phyloP scores from a whole-genome alignment of 1,140 invertebrate species.

The Archivesica marissinica region DNA sequence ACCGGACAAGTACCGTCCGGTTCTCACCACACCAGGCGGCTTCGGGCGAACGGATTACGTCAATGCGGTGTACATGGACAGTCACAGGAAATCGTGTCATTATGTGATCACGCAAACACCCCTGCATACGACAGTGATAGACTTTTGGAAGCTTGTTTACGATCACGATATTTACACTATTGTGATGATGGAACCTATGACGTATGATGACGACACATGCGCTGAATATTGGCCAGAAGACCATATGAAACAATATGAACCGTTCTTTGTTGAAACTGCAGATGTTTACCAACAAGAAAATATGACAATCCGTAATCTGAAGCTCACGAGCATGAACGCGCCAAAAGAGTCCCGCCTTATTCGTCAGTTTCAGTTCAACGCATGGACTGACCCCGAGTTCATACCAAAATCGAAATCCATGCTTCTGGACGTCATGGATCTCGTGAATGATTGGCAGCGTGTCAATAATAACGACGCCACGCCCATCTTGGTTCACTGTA shows the following conservation, averaged over 20 bases:
- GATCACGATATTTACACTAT: conserved; percentile 79
- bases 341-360: conserved; percentile 70
- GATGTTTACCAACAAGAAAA: conserved; percentile 77
- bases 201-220: conserved; percentile 77
- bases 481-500: conserved; percentile 80
- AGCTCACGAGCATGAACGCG: conserved; percentile 67
- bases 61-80: conserved; percentile 79
- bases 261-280: conserved; percentile 77
- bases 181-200: conserved; percentile 80
- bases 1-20: conserved; percentile 71
- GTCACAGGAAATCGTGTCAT: conserved; percentile 73
- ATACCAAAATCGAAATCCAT: conserved; percentile 78
- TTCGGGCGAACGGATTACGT: conserved; percentile 84
- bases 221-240: conserved; percentile 80
- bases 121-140: conserved; percentile 79
- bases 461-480: conserved; percentile 66
- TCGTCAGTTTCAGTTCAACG: conserved; percentile 81
- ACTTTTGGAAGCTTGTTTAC: conserved; percentile 83
- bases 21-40: conserved; percentile 72
- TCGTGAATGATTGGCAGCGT: conserved; percentile 76
- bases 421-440: conserved; percentile 77
- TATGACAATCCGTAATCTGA: conserved; percentile 76
- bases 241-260: conserved; percentile 76
- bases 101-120: conserved; percentile 83
- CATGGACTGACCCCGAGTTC: conserved; percentile 77